Conservation (phyloP, 1,140 invertebrate genomes). For the Potamilus streckersoni region DNA sequence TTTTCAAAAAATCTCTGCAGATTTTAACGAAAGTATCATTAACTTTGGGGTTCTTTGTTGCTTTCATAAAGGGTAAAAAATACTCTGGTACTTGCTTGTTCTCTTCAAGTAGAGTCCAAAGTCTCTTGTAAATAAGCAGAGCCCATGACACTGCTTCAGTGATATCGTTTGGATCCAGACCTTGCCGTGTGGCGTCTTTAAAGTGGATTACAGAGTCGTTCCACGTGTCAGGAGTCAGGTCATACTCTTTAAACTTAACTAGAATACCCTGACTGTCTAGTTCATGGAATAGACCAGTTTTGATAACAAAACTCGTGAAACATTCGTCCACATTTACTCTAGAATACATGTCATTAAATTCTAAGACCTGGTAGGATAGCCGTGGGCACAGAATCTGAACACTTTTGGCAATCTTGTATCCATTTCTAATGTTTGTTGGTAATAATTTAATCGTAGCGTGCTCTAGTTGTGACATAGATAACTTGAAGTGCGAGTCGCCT, state of each 20-base stretch:
- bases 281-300: slow-evolving; percentile 5
- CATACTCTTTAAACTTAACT: background rate
- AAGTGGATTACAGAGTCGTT: background rate
- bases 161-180: background rate
- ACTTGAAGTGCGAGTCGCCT: background rate
- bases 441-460: slow-evolving; percentile 8
- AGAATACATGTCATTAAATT: background rate
- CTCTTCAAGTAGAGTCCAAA: background rate
- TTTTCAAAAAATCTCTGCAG: background rate
- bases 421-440: background rate
- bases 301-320: slow-evolving; percentile 1
- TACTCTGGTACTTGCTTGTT: background rate
- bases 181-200: background rate
- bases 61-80: background rate
- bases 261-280: background rate
- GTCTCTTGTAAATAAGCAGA: background rate
- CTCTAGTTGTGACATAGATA: slow-evolving; percentile 10
- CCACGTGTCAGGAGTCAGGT: background rate
- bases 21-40: background rate
- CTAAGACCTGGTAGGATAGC: background rate
- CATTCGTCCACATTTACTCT: no score
- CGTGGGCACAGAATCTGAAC: slow-evolving; percentile 1
- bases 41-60: background rate
- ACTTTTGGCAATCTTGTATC: slow-evolving; percentile 9
- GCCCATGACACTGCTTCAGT: background rate